Conservation (phyloP, 1,140 invertebrate genomes). For the Drosophila sp. region DNA sequence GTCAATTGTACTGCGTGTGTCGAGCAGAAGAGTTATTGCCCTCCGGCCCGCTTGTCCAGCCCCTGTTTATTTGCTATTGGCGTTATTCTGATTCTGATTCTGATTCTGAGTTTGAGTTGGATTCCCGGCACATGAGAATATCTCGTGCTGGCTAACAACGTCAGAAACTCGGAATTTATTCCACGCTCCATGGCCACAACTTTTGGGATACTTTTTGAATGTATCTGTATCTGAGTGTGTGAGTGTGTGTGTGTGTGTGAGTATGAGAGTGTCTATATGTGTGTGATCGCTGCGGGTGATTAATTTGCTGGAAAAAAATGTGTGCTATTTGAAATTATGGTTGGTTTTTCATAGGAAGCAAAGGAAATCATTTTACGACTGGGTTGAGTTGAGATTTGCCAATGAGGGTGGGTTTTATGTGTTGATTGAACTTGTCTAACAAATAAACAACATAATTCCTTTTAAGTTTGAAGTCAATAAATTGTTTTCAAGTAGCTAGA, state of each 20-base stretch:
- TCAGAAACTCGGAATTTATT: constrained; percentile 30
- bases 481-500: background rate
- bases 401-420: constrained; percentile 13
- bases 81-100: constrained; percentile 59
- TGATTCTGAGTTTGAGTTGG: constrained; percentile 18
- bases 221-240: background rate
- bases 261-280: too few relatives aligned
- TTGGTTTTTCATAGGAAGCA: constrained; percentile 36
- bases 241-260: constrained; percentile 8
- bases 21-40: constrained; percentile 55
- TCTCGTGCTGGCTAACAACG: constrained; percentile 47
- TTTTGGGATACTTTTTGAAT: constrained; percentile 34
- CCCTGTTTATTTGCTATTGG: constrained; percentile 68
- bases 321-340: constrained; percentile 39
- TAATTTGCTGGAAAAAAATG: constrained; percentile 70
- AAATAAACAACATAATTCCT: background rate
- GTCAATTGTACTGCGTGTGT: constrained; percentile 52
- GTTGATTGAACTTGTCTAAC: constrained; percentile 20
- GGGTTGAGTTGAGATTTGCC: constrained; percentile 7
- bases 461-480: constrained; percentile 11
- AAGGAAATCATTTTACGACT: constrained; percentile 58
- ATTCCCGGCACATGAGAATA: background rate
- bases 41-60: constrained; percentile 26
- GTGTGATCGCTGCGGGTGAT: constrained; percentile 69
- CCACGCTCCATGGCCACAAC: constrained; percentile 28